Evolutionary conservation across 2,797 vertebrate genomes (phyloP).

Genomic region (Molossus molossus): DNA sequence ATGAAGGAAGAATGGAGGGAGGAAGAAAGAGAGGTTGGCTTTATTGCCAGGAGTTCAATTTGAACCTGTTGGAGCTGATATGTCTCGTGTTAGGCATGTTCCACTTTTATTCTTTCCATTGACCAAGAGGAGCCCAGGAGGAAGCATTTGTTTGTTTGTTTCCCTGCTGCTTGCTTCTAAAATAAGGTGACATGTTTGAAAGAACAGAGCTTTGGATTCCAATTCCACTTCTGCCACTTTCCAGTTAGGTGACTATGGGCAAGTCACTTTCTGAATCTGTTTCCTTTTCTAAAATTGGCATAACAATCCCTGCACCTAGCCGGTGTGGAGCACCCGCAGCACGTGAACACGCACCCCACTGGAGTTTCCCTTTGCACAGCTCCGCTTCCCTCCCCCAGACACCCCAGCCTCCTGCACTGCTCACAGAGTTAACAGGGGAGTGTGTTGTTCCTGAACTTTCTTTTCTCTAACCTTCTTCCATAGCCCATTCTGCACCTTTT

Average conservation of each 20-base stretch:
- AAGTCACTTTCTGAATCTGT: not conserved
- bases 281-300: not conserved
- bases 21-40: not conserved
- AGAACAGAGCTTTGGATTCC: not conserved
- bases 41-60: not conserved
- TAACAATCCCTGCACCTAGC: not conserved
- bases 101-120: not conserved
- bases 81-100: not conserved
- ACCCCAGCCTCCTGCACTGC: not conserved
- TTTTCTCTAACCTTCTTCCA: not conserved
- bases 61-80: not conserved
- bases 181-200: not conserved
- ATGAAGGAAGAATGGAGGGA: not conserved
- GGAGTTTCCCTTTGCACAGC: not conserved
- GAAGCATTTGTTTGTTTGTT: not conserved
- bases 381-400: too few relatives aligned
- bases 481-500: not conserved
- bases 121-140: not conserved
- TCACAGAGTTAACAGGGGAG: too few relatives aligned
- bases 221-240: not conserved
- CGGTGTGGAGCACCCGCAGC: not conserved
- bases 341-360: not conserved
- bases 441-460: not conserved
- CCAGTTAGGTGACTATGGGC: not conserved
- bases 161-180: not conserved